Evolutionary conservation across 2,888 invertebrate species (phyloP).

Genomic region (Brachylomia viminalis): DNA sequence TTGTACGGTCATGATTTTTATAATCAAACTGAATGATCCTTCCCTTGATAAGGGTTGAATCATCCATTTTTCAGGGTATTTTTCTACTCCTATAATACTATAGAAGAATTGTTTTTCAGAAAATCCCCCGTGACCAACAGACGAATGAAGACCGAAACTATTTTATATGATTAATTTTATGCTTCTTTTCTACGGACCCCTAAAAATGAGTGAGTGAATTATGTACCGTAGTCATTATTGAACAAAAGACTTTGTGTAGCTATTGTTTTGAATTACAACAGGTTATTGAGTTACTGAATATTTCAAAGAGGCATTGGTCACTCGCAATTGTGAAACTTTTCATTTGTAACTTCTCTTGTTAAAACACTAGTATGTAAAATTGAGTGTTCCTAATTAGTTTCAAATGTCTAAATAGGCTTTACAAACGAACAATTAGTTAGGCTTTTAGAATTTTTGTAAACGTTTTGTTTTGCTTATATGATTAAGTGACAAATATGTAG

Average conservation of each 20-base stretch:
- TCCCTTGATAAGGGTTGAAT: background rate
- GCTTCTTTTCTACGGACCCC: background rate
- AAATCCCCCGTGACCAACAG: background rate
- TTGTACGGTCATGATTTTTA: background rate
- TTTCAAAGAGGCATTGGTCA: constrained; percentile 43
- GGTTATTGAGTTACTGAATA: constrained; percentile 51
- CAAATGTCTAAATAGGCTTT: constrained; percentile 13
- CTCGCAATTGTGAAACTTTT: constrained; percentile 39
- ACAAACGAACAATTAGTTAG: constrained; percentile 6
- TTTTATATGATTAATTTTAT: background rate
- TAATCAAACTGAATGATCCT: too few species aligned
- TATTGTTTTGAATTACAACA: constrained; percentile 61
- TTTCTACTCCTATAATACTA: background rate
- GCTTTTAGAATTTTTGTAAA: constrained; percentile 3
- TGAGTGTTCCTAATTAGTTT: constrained; percentile 14
- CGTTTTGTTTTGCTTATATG: constrained; percentile 20
- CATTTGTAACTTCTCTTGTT: constrained; percentile 32
- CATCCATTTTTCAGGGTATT: background rate
- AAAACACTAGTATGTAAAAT: constrained; percentile 21
- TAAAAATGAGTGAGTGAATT: constrained; percentile 54
- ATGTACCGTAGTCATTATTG: constrained; percentile 48
- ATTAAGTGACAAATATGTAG: too few species aligned
- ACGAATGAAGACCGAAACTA: background rate
- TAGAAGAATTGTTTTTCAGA: background rate
- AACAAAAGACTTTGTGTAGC: constrained; percentile 51